Conservation (phyloP, 1,140 invertebrate genomes). For the Propsilocerus akamusi region DNA sequence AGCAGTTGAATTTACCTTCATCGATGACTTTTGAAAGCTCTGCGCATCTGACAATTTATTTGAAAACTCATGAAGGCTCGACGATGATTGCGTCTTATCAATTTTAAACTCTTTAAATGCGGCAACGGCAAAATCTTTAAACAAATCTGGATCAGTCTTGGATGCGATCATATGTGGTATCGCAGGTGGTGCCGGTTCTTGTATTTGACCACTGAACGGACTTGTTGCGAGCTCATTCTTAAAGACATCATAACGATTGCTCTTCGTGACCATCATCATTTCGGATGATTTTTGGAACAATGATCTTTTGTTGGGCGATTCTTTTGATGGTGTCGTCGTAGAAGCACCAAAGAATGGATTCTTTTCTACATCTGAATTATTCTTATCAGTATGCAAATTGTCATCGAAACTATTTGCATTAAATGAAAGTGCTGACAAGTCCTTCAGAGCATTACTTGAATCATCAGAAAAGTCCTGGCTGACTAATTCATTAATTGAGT, state of each 20-base stretch:
- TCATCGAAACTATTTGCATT: not conserved
- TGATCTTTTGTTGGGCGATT: not conserved
- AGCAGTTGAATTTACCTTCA: not conserved
- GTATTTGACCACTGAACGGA: not conserved
- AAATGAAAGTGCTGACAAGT: constrained; percentile 2
- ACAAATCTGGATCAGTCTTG: not conserved
- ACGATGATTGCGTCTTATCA: not conserved
- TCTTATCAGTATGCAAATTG: not conserved
- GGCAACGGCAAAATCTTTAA: not conserved
- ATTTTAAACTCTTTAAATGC: constrained; percentile 4
- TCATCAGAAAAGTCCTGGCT: too few species aligned
- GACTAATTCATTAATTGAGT: not conserved
- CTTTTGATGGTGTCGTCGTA: not conserved
- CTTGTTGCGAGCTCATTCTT: not conserved
- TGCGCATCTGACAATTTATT: constrained; percentile 5
- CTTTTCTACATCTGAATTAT: not conserved
- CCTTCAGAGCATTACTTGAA: constrained; percentile 1
- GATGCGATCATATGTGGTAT: not conserved
- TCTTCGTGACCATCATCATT: not conserved
- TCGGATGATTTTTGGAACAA: not conserved
- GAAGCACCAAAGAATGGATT: not conserved
- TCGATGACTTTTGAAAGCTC: not conserved
- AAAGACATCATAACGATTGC: constrained; percentile 1
- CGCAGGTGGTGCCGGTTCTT: too few species aligned
- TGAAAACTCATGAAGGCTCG: constrained; percentile 5